Conservation (phyloP, 2,888 invertebrate species). For the Macaria liturata region DNA sequence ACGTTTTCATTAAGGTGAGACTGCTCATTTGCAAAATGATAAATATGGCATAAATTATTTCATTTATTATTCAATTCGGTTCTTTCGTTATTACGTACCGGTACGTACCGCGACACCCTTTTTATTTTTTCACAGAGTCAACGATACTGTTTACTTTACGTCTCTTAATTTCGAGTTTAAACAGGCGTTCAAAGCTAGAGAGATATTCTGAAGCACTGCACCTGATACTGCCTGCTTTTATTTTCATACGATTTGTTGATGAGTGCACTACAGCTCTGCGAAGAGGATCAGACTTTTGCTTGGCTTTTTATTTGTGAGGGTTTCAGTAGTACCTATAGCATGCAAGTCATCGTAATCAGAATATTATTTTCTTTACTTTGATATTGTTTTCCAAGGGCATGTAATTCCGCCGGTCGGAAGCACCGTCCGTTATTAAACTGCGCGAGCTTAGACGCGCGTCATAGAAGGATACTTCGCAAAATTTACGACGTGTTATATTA, state of each 20-base stretch:
- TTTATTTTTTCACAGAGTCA: conserved; percentile 62
- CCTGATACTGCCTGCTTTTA: too few species aligned
- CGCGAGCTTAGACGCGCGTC: conserved; percentile 63
- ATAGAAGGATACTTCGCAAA: conserved; percentile 73
- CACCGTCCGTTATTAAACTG: conserved; percentile 42
- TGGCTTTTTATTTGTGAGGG: too few species aligned
- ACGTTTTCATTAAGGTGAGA: conserved; percentile 81
- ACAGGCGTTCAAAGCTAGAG: conserved; percentile 63
- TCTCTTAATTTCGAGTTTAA: conserved; percentile 79
- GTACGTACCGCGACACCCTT: conserved; percentile 75
- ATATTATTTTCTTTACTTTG: too few species aligned
- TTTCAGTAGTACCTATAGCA: too few species aligned
- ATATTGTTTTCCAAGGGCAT: too few species aligned
- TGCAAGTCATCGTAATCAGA: too few species aligned
- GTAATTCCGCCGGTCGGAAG: neutral
- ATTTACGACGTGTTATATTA: conserved; percentile 82
- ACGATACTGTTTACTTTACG: conserved; percentile 76
- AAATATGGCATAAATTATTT: conserved; percentile 85
- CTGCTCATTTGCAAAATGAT: conserved; percentile 83
- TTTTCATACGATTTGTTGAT: too few species aligned
- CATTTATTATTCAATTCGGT: conserved; percentile 84
- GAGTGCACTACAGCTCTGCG: too few species aligned
- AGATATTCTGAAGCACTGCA: too few species aligned
- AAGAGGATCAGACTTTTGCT: too few species aligned
- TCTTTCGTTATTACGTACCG: conserved; percentile 75